phyloP scores from a whole-genome alignment of 2,113 vertebrate species.

The Albula goreensis region DNA sequence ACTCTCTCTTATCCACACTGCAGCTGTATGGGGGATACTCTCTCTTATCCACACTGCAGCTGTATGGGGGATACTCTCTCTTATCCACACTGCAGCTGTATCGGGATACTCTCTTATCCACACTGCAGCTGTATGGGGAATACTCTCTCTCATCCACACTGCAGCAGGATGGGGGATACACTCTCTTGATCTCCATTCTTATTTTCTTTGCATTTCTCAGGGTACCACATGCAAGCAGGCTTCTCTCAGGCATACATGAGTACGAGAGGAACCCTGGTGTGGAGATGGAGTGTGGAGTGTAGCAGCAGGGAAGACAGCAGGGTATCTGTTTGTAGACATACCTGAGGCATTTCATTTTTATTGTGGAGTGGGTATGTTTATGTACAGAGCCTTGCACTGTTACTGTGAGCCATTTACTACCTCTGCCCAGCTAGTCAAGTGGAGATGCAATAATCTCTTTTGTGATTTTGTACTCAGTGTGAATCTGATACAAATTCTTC shows the following conservation, averaged over 20 bases:
- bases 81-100: too few relatives aligned
- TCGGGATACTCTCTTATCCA: too few relatives aligned
- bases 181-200: background rate
- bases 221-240: too few relatives aligned
- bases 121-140: too few relatives aligned
- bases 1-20: background rate
- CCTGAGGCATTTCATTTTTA: background rate
- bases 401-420: background rate
- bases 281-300: background rate
- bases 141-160: too few relatives aligned
- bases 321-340: background rate
- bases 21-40: too few relatives aligned
- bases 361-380: background rate
- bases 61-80: too few relatives aligned
- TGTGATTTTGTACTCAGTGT: too few relatives aligned
- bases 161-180: too few relatives aligned
- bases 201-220: background rate
- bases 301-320: background rate
- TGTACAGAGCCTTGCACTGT: background rate
- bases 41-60: too few relatives aligned
- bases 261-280: background rate
- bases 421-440: background rate
- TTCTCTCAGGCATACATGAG: background rate
- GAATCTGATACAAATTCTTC: background rate
- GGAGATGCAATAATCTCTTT: background rate